Evolutionary conservation across 2,113 vertebrate genomes (phyloP).

Genomic region (Archocentrus centrarchus): DNA sequence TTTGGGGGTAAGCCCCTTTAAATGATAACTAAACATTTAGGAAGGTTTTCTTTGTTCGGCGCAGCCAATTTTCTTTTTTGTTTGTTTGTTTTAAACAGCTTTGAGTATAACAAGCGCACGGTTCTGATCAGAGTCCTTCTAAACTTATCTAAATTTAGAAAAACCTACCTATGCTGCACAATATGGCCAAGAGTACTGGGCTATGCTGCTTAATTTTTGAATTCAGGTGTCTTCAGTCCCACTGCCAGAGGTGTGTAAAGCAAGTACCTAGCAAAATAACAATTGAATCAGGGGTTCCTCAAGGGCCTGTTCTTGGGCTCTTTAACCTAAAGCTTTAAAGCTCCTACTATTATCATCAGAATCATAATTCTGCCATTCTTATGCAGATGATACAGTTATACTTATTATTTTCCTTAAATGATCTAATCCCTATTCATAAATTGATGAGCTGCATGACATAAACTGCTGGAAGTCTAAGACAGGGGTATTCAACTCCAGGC

Average conservation of each 20-base stretch:
- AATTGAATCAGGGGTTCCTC: not conserved
- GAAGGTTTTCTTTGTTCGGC: not conserved
- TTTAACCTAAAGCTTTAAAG: not conserved
- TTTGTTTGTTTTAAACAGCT: not conserved
- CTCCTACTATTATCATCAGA: not conserved
- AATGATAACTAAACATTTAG: too few relatives aligned
- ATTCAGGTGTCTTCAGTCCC: not conserved
- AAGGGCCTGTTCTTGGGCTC: not conserved
- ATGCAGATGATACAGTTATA: not conserved
- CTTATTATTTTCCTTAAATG: not conserved
- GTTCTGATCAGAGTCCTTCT: not conserved
- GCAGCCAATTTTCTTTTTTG: not conserved
- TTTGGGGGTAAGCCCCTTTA: too few relatives aligned
- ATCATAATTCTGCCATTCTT: not conserved
- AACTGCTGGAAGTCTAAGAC: not conserved
- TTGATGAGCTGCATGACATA: not conserved
- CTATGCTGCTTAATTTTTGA: not conserved
- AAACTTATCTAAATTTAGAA: not conserved
- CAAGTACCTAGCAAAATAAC: not conserved
- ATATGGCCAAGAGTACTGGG: not conserved
- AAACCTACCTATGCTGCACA: not conserved
- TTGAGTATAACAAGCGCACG: not conserved
- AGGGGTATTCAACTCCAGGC: too few relatives aligned
- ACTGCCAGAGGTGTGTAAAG: not conserved
- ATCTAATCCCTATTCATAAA: not conserved